Evolutionary conservation across 2,888 invertebrate species (phyloP), one percentile per base, ranked within the genome.

Genomic region (Sclerodermus sp.): DNA sequence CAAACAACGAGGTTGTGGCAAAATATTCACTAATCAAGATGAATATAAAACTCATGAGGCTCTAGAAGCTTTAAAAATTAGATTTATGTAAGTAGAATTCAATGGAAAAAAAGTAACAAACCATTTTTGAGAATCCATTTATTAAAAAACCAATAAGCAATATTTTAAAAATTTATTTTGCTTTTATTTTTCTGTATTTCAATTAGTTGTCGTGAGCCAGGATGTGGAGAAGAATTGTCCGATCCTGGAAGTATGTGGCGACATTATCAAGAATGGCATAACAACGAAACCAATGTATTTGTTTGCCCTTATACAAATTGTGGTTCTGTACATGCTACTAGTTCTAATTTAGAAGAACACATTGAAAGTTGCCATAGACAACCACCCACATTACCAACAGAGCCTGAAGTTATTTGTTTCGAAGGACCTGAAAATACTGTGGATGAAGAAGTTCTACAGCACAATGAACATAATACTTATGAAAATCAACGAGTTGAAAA

Each of bases 201-300:
- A 23, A 48, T 15, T 40, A 77, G 77, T 46, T 77, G 77, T 49
- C 71, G 76, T 6, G 77, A 77, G 41, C 77, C 77, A 54, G 77
- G 73, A 59, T 77, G 77, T 23, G 77, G 77, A 15, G 73, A 77
- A 45, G 77, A 77, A 59, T 32, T 76, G 10, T 67, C 77, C 4
- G 77, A 77, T 54, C 77, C 77, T n/a, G 77, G 77, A 39, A 75
- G 74, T 37, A 76, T 77, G 77, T 77, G 77, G 77, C 71, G 76
- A 41, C 77, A 77, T 51, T 77, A 77, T 55, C 76, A 74, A 57
- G 76, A 77, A 58, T 76, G 74, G 71, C 77, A 77, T 51, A 77
- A 74, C 49, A 71, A 72, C 37, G 77, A 77, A 49, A 74, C 71
- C 12, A 76, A 70, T 49, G 71, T 70, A 18, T 77, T 74, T 46